Base-by-base conservation (phyloP, 92 coral and sea anemone species). In the Desmophyllum pertusum region DNA sequence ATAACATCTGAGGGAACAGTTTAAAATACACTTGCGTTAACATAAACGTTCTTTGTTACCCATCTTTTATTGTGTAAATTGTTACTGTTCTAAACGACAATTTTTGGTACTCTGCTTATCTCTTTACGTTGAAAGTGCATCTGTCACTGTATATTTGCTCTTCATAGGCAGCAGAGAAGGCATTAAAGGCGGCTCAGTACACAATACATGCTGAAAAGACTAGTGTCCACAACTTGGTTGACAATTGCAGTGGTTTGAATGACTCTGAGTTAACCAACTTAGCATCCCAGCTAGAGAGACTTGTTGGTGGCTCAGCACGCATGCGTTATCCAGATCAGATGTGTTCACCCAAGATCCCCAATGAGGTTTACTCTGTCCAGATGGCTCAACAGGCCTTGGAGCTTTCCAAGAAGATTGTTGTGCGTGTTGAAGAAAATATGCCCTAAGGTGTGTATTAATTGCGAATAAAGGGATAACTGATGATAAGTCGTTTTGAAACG, bases 291-390 rank as follows among this genome's bases (percentile, higher is more conserved):
- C 76, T 93, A 15, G 92, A 93, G 33, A n/a, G 45, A 1, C 80
- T 69, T 21, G 88, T 93, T 35, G 89, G 87, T 48, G 41, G 77
- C 57, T 90, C 93, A 4, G 37, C 93, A 46, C 92, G 96, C 43
- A 93, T 90, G 93, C 96, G 94, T 65, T 93, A 93, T 88, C 96
- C 96, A 31, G 94, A 93, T 79, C 75, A 61, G 38, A 53, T 88
- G 63, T 31, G 75, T 33, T 81, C 42, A 39, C 96, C 94, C 59
- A 67, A 75, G 57, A 90, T 93, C 57, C 96, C 94, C 0, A 86
- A 93, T 79, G 92, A 90, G 46, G 93, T 85, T 71, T 93, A 90
- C 84, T 41, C 87, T 11, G 23, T 0, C 31, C 6, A 36, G 27
- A 50, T 33, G 65, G 75, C 76, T 40, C 38, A 19, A 11, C 5